Evolutionary conservation across 2,888 invertebrate species (phyloP).

Genomic region (Pristionchus maxplancki): DNA sequence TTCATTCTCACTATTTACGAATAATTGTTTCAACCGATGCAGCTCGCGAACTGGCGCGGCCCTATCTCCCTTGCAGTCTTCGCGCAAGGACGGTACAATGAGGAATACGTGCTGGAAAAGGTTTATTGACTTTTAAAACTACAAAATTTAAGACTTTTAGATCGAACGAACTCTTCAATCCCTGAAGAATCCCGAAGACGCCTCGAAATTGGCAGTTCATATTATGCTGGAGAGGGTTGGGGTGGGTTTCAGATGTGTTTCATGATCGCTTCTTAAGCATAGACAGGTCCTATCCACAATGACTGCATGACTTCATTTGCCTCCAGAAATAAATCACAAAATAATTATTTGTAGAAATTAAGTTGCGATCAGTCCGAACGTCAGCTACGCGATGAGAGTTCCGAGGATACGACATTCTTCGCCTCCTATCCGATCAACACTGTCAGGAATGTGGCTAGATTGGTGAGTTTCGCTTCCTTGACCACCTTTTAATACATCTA

Average conservation of each 20-base stretch:
- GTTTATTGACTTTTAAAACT: background rate
- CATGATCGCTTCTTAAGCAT: no score
- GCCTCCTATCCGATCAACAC: constrained; percentile 23
- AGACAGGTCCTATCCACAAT: no score
- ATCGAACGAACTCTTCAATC: background rate
- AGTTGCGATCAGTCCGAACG: background rate
- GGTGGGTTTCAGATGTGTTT: no score
- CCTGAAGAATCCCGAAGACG: background rate
- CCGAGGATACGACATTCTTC: background rate
- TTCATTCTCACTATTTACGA: background rate
- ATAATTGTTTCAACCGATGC: no score
- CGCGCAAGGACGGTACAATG: background rate
- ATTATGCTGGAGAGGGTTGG: background rate
- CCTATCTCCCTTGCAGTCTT: background rate
- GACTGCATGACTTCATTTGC: no score
- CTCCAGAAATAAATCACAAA: no score
- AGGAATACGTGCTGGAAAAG: background rate
- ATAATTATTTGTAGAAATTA: background rate
- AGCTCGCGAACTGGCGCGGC: constrained; percentile 15
- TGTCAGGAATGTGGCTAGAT: constrained; percentile 9
- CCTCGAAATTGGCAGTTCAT: background rate
- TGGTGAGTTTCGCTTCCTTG: constrained; percentile 18
- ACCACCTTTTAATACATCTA: no score
- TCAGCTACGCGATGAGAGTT: background rate
- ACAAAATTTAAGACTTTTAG: background rate